Evolutionary conservation across 37 sponge, comb jelly and placozoan species (phyloP), one percentile per base, ranked within the genome.

Genomic region (Halisarca cf. caerulea): DNA sequence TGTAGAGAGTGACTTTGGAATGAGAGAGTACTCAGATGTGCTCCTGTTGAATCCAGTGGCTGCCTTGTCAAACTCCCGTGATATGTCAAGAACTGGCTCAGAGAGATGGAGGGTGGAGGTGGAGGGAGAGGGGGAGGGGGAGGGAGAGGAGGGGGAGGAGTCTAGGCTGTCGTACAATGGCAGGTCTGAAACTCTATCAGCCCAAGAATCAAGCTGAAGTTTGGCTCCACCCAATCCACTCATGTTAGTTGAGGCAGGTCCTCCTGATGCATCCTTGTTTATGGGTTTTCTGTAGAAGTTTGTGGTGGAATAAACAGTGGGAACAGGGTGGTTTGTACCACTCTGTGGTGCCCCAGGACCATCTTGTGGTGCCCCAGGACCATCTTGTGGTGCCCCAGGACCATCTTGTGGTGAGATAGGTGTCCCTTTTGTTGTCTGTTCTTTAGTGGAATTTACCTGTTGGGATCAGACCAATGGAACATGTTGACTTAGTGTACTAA

Each of bases 41-140:
- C 32, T 68, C 11, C 69, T 2, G 69, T 28, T 28, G 42, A n/a
- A 3, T 11, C 44, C 42, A 15, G 9, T 44, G 44, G 42, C 77
- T 36, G 36, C 45, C 24, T 37, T 4, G 15, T 43, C 45, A 15
- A 74, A 8, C 77, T 74, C 77, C 2, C 45, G 42, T 2, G 77
- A 74, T 17, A 74, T 74, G 45, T 40, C 77, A 2, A 74, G 44
- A 33, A 74, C 77, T 41, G 77, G 77, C 24, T 74, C 77, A 3
- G 77, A 74, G 45, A 74, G 77, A 39, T 74, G 77, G 44, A 74
- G 1, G 24, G 42, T 44, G n/a, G 77, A 74, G 18, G 77, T 36
- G 77, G 77, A 44, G 57, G 57, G 57, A 17, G 57, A 55, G 57
- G 57, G 57, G 17, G 17, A 20, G 57, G 11, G 17, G 17, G 17